These are phyloP conservation scores for Ophion ellenae DNA, from an alignment of 2,888 invertebrate species.

Conservation along the genomic window DNA sequence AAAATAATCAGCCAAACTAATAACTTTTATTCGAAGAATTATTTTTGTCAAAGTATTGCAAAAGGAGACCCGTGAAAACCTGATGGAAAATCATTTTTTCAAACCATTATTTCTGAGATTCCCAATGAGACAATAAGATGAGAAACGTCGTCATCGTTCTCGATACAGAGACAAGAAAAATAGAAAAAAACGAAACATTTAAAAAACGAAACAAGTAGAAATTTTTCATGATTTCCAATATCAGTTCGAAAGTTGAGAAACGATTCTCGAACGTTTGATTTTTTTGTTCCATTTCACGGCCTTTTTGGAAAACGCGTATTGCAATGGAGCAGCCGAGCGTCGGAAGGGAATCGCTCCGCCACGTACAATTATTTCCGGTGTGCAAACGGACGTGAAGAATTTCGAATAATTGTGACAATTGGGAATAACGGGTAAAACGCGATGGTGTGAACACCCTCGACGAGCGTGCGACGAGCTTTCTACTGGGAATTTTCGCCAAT, in stretches of 20 bases:
- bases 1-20: too few relatives aligned
- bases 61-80: not conserved
- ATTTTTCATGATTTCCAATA: not conserved
- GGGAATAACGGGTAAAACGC: constrained; percentile 35
- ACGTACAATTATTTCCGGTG: constrained; percentile 37
- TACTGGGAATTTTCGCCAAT: constrained; percentile 35
- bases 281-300: too few relatives aligned
- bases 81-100: not conserved
- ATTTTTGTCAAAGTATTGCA: not conserved
- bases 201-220: not conserved
- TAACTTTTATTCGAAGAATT: not conserved
- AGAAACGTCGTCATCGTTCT: not conserved
- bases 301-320: not conserved
- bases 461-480: constrained; percentile 44
- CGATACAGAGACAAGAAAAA: not conserved
- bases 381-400: constrained; percentile 48
- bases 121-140: not conserved
- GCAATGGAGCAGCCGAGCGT: not conserved
- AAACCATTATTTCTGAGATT: not conserved
- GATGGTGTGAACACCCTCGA: not conserved
- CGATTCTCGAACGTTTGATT: not conserved
- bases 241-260: not conserved
- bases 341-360: not conserved
- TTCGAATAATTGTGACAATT: constrained; percentile 52
- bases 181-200: not conserved